phyloP scores from a whole-genome alignment of 2,113 vertebrate genomes.

The Chlamydotis undulata region DNA sequence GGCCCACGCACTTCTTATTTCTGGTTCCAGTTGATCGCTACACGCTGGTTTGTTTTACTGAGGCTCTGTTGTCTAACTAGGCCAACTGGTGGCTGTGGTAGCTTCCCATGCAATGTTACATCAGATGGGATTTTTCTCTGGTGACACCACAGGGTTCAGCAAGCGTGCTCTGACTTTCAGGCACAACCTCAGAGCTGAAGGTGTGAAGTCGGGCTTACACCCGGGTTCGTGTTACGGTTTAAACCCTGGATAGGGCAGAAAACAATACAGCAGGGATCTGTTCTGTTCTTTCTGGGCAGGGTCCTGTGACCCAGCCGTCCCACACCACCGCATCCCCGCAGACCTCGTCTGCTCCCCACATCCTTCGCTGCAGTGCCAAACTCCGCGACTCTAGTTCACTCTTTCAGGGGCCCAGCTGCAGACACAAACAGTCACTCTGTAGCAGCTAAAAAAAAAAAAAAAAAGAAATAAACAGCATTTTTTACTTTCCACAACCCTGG shows the following conservation, averaged over 20 bases:
- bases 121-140: constrained; percentile 5
- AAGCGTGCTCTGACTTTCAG: neutral
- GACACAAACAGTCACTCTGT: neutral
- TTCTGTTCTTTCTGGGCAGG: neutral
- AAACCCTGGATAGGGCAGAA: neutral
- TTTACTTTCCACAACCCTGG: neutral
- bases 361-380: neutral
- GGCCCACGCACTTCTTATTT: neutral
- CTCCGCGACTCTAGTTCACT: fast-evolving
- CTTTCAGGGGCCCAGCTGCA: neutral
- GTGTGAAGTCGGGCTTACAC: neutral
- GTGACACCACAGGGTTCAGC: constrained; percentile 30
- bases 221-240: neutral
- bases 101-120: neutral
- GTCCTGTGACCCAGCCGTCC: neutral
- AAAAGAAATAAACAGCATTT: neutral
- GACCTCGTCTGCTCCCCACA: neutral
- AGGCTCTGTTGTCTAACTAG: neutral
- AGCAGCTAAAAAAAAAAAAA: neutral
- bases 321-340: neutral
- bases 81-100: constrained; percentile 2
- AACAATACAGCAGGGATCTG: neutral
- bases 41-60: neutral
- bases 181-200: neutral
- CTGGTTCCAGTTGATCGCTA: neutral